Conservation (phyloP, 2,797 vertebrate species). For the Clarias laeviceps region DNA sequence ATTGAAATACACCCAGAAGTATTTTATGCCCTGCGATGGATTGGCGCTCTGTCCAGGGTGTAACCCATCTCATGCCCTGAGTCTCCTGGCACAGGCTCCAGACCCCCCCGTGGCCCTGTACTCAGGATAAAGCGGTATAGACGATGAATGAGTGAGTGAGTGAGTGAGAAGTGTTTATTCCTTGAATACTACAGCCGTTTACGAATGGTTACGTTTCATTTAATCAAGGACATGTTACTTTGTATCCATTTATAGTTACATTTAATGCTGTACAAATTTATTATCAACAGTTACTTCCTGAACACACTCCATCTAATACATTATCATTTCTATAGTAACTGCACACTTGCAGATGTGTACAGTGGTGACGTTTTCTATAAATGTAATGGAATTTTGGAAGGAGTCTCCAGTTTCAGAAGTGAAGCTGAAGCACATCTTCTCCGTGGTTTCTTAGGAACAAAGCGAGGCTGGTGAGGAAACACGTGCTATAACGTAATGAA, state of each 20-base stretch:
- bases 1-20: not conserved
- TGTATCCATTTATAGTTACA: not conserved
- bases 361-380: not conserved
- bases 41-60: no score
- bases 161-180: not conserved
- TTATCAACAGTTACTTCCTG: no score
- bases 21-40: not conserved
- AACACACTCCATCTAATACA: not conserved
- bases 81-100: no score
- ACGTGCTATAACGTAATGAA: not conserved
- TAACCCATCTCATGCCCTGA: no score
- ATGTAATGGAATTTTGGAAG: not conserved
- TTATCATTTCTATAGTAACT: not conserved
- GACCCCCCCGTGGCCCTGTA: no score
- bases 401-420: not conserved
- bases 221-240: not conserved
- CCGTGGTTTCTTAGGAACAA: not conserved
- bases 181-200: not conserved
- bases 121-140: no score
- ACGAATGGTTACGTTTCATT: not conserved
- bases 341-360: not conserved
- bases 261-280: not conserved
- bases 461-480: not conserved
- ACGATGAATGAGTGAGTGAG: no score
- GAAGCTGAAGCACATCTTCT: not conserved